A percentile compares a stretch with the other conserved stretches of the same genome.
Evolutionary conservation across 2,113 vertebrate genomes (phyloP).

Genomic region (Grus americana): DNA sequence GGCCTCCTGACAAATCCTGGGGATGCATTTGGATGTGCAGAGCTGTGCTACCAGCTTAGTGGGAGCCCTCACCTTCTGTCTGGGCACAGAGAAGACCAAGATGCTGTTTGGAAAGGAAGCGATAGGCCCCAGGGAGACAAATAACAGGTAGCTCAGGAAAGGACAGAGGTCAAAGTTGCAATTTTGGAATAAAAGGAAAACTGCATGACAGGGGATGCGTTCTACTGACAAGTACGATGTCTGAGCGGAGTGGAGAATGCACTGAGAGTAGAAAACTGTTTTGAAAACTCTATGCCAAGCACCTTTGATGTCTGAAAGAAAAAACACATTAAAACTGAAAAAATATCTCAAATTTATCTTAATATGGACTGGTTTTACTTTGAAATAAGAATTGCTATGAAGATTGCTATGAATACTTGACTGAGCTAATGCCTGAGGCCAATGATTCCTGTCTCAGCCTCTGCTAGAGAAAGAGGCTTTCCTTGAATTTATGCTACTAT

Average conservation of each 20-base stretch:
- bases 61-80: neutral
- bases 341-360: neutral
- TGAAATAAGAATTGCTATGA: slow-evolving; percentile 7
- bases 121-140: neutral
- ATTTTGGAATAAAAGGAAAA: neutral
- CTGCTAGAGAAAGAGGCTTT: neutral
- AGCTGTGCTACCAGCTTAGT: neutral
- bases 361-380: neutral
- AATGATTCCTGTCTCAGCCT: neutral
- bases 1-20: neutral
- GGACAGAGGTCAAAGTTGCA: fast-evolving
- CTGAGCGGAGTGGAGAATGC: neutral
- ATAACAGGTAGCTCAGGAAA: neutral
- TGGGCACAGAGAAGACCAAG: neutral
- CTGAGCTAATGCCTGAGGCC: neutral
- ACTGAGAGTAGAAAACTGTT: neutral
- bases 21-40: neutral
- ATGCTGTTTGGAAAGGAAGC: neutral
- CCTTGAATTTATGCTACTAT: slow-evolving; percentile 4
- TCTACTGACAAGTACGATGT: neutral
- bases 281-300: neutral
- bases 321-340: neutral
- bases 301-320: neutral
- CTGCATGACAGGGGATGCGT: neutral
- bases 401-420: neutral